A percentile compares a stretch with the other conserved stretches of the same genome.
phyloP scores from a whole-genome alignment of 2,797 vertebrate genomes.

The Coreius guichenoti region DNA sequence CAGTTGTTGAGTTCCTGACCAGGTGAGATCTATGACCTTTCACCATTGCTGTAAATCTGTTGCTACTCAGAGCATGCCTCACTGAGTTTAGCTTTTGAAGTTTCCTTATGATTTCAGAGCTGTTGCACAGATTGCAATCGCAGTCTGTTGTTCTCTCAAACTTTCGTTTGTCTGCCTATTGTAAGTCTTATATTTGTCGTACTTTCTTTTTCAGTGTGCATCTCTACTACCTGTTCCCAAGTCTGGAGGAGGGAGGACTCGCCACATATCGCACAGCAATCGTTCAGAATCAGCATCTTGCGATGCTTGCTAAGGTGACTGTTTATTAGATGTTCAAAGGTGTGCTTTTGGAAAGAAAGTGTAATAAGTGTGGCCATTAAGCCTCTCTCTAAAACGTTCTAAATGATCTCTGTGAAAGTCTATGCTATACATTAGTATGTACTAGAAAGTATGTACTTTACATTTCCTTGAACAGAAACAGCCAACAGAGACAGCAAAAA shows the following conservation, averaged over 20 bases:
- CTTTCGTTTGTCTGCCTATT: not conserved
- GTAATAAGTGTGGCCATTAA: not conserved
- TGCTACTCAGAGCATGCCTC: not conserved
- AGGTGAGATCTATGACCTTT: conserved; percentile 81
- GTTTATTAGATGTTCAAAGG: not conserved
- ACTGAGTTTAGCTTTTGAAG: not conserved
- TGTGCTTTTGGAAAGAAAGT: not conserved
- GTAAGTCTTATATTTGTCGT: not conserved
- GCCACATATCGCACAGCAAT: conserved; percentile 98
- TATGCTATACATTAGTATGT: too few relatives aligned
- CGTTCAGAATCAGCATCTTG: conserved; percentile 98
- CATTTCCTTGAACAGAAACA: too few relatives aligned
- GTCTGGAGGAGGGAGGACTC: conserved; percentile 94
- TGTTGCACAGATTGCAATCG: not conserved
- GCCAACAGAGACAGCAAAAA: too few relatives aligned
- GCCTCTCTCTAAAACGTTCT: not conserved
- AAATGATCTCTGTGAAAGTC: too few relatives aligned
- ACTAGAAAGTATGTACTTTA: too few relatives aligned
- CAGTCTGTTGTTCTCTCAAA: not conserved
- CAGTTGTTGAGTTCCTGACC: conserved; percentile 97
- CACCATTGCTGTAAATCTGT: conserved; percentile 24
- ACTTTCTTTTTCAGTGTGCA: conserved; percentile 84
- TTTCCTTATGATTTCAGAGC: not conserved
- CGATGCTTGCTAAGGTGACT: conserved; percentile 96
- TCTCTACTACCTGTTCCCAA: conserved; percentile 95